These are phyloP conservation scores for Leptobrachium leishanense DNA, from an alignment of 2,113 vertebrate species.

Conservation along the genomic window DNA sequence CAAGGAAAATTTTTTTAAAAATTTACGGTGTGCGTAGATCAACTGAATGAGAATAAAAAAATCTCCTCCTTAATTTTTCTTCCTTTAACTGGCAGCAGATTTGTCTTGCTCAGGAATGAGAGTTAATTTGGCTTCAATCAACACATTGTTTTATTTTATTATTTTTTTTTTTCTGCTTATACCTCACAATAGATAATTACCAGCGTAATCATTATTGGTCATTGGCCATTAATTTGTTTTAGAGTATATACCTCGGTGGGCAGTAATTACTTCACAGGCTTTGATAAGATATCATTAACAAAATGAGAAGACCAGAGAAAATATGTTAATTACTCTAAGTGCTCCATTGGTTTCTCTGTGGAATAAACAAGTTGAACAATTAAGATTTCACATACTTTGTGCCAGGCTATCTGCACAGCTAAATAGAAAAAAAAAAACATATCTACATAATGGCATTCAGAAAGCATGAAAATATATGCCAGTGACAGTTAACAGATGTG, in stretches of 20 bases:
- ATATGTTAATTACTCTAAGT: constrained; percentile 73
- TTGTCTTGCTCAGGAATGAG: constrained; percentile 49
- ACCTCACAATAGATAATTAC: constrained; percentile 68
- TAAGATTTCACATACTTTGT: constrained; percentile 65
- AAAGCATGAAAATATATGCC: constrained; percentile 29
- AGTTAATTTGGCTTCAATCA: constrained; percentile 57
- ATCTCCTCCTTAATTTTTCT: not conserved
- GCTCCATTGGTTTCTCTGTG: constrained; percentile 62
- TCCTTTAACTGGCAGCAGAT: constrained; percentile 7
- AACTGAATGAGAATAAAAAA: not conserved
- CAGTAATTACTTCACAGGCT: constrained; percentile 71
- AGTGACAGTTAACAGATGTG: constrained; percentile 36
- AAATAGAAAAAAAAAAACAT: constrained; percentile 42
- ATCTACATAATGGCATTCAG: constrained; percentile 39
- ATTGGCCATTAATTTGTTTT: constrained; percentile 78
- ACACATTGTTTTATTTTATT: constrained; percentile 44
- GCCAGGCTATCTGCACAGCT: constrained; percentile 51
- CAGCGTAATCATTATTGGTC: constrained; percentile 72
- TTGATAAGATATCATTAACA: constrained; percentile 75
- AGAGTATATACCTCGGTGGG: constrained; percentile 68
- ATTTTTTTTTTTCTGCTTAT: constrained; percentile 58
- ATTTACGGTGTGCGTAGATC: no score
- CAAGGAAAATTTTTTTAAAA: no score
- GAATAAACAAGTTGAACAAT: constrained; percentile 67
- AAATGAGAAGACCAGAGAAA: constrained; percentile 74